phyloP scores from a whole-genome alignment of 2,113 vertebrate species.

The Drymodes brunneopygia region DNA sequence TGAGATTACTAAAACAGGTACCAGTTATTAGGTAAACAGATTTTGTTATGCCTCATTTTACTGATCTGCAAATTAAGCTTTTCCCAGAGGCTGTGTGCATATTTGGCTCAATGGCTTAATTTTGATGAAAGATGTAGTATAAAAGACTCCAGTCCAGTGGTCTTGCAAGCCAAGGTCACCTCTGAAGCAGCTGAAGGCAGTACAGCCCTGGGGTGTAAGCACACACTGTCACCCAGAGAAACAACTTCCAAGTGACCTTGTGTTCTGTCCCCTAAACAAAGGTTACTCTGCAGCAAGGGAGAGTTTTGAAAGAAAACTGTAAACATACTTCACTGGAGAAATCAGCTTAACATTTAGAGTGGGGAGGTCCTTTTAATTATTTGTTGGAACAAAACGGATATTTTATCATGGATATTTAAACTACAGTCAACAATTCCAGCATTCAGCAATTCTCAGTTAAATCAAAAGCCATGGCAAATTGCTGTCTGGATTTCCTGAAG shows the following conservation, averaged over 20 bases:
- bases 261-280: background rate
- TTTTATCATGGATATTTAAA: background rate
- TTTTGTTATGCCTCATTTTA: background rate
- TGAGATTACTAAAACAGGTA: background rate
- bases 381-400: background rate
- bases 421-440: background rate
- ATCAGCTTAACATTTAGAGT: background rate
- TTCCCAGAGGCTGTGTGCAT: background rate
- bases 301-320: background rate
- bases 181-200: background rate
- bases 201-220: background rate
- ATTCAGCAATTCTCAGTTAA: background rate
- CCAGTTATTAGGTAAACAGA: background rate
- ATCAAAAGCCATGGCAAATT: background rate
- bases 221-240: background rate
- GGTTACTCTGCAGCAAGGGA: background rate
- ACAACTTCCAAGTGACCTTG: background rate
- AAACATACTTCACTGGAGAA: background rate
- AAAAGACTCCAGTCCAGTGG: background rate
- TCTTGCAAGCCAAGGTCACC: background rate
- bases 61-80: background rate
- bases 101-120: background rate
- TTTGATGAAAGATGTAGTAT: background rate
- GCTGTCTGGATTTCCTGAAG: background rate
- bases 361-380: background rate